Evolutionary conservation across 1,140 invertebrate genomes (phyloP), one percentile per base, ranked within the genome.

Genomic region (Palaemon carinicauda): DNA sequence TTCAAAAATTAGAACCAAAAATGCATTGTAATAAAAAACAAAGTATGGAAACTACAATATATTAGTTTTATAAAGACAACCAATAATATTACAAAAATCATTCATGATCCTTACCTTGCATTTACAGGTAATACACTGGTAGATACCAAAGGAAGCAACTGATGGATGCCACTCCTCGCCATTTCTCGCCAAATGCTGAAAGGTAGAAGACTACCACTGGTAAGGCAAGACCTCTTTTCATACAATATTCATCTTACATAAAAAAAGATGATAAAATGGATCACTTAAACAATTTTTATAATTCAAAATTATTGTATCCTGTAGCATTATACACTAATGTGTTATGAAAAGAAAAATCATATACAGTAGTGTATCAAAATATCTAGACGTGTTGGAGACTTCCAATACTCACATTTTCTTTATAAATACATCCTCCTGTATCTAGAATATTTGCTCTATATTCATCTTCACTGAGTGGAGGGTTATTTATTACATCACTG

Each of bases 151-250:
- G 12, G 91, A 91, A 90, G 95, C 94, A 78, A 97, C 93, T 12
- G 94, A 93, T 0, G 96, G 96, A 93, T 97, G 96, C 94, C 96
- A 97, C 90, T 96, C 95, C 89, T 95, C 94, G 14, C 96, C 96
- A 90, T 97, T 97, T 80, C 94, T 93, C 87, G 94, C 94, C 24
- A 95, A 93, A 54, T 93, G 93, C 33, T 80, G 56, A 3, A 41
- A 41, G 41, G 41, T 41, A 41, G 41, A 41, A 41, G 41, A 41
- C 41, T 41, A 41, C 41, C 41, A 41, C 7, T 12, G 41, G 41
- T 41, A 41, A 41, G 41, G 41, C 41, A 41, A 41, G 3, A 41
- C 12, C 12, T 41, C 41, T 41, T 1, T 4, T 5, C 41, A 41
- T 12, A 41, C 0, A 41, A 5, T 41, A 41, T 41, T 4, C 7